Evolutionary conservation across 2,113 vertebrate species (phyloP), one percentile per base, ranked within the genome.

Genomic region (Cygnus atratus): DNA sequence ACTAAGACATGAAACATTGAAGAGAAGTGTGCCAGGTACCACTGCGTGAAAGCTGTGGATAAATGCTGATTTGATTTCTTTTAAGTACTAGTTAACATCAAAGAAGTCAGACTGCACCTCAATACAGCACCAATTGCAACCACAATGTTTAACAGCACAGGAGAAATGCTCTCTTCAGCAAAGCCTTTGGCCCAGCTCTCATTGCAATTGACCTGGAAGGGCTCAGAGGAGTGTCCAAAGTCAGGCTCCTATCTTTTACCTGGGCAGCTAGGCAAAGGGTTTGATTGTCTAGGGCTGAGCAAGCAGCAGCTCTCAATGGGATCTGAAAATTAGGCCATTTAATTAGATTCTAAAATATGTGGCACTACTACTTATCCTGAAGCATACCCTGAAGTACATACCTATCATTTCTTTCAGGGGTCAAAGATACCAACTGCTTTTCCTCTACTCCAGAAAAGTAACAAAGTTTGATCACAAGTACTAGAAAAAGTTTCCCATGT

Each of bases 141-240:
- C 3, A 0, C 4, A 14, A 24, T 31, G 58, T 76, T 55, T 35
- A 63, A 37, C 0, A 39, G 78, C 57, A 48, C 24, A 73, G 26
- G 48, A 41, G 8, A 92, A 93, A 58, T 17, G 7, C 28, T 4
- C 8, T 54, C n/a, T 39, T 55, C 35, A 13, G 20, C 33, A 50
- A 33, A 75, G 62, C 59, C 59, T 82, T 24, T 37, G 39, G 26
- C 46, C n/a, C 25, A 46, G 6, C 33, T 83, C 54, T 43, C 46
- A 12, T 1, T 31, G 50, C 39, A 52, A 28, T 28, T 66, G 35
- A 55, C n/a, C 33, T 3, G 4, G 43, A 31, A 62, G 46, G 58
- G 13, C 13, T 22, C 0, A 0, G 33, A 25, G 3, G 21, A 35
- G 19, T 5, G 44, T 79, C 37, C n/a, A 4, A 43, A 43, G 43